Evolutionary conservation across 2,113 vertebrate genomes (phyloP).

Genomic region (Corvus hawaiiensis): DNA sequence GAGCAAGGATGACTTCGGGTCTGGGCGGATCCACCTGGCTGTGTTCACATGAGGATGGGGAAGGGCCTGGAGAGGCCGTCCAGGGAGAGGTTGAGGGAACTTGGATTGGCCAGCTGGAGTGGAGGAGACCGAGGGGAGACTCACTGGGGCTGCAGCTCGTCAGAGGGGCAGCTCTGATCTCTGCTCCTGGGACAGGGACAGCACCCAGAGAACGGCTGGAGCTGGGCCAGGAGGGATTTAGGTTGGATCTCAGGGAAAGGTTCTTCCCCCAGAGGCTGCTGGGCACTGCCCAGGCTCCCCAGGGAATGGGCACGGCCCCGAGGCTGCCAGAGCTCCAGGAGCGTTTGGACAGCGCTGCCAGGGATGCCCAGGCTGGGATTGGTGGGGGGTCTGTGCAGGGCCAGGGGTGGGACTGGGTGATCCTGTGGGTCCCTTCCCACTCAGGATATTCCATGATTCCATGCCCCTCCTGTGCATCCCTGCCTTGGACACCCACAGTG

Average conservation of each 20-base stretch:
- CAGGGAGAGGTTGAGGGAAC: neutral
- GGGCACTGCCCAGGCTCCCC: neutral
- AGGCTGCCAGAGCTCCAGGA: neutral
- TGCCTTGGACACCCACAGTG: fast-evolving
- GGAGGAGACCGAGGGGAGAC: neutral
- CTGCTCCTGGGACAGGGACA: neutral
- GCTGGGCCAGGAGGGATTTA: fast-evolving
- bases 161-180: neutral
- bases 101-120: neutral
- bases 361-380: neutral
- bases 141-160: neutral
- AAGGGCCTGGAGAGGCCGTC: neutral
- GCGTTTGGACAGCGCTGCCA: neutral
- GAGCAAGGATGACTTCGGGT: neutral
- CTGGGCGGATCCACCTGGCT: fast-evolving
- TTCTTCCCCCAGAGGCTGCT: neutral
- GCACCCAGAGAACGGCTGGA: fast-evolving
- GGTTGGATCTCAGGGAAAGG: neutral
- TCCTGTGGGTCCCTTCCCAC: neutral
- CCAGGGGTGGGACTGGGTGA: fast-evolving
- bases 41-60: neutral
- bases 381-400: neutral
- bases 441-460: neutral
- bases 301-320: neutral
- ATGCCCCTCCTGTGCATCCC: fast-evolving